Evolutionary conservation across 1,140 invertebrate genomes (phyloP).

Genomic region (Drosophila bifasciata): DNA sequence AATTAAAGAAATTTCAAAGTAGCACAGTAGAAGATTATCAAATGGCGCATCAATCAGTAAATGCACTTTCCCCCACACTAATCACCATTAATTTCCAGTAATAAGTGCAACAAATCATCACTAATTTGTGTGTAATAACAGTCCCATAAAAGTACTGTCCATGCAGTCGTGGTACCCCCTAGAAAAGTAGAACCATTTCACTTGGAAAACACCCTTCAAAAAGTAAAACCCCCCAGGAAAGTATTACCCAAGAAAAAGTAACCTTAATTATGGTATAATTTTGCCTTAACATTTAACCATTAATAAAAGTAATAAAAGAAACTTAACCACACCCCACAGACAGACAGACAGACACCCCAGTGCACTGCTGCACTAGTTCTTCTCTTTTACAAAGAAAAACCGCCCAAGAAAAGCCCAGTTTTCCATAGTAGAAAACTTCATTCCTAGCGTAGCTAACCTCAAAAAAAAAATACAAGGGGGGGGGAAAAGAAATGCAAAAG

Average conservation of each 20-base stretch:
- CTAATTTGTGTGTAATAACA: too few relatives aligned
- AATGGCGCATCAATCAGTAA: too few relatives aligned
- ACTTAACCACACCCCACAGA: neutral
- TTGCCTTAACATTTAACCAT: slow-evolving; percentile 34
- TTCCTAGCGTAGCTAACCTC: slow-evolving; percentile 56
- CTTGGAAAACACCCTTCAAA: too few relatives aligned
- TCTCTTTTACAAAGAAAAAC: slow-evolving; percentile 10
- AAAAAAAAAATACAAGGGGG: slow-evolving; percentile 45
- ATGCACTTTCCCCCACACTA: too few relatives aligned
- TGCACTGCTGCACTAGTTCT: slow-evolving; percentile 70
- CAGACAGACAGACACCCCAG: neutral
- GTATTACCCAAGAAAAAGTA: neutral
- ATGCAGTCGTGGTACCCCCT: too few relatives aligned
- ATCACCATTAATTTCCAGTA: too few relatives aligned
- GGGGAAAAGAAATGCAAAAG: slow-evolving; percentile 11
- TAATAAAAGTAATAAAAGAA: slow-evolving; percentile 51
- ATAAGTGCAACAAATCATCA: too few relatives aligned
- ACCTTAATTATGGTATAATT: slow-evolving; percentile 23
- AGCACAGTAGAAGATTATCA: too few relatives aligned
- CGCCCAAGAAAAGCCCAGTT: slow-evolving; percentile 46
- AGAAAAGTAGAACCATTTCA: too few relatives aligned
- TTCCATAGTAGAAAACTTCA: slow-evolving; percentile 36
- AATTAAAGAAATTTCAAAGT: too few relatives aligned
- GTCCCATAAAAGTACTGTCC: too few relatives aligned
- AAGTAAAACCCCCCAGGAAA: too few relatives aligned